Base-by-base conservation (phyloP, 2,888 invertebrate species). In the Orthosia incerta region DNA sequence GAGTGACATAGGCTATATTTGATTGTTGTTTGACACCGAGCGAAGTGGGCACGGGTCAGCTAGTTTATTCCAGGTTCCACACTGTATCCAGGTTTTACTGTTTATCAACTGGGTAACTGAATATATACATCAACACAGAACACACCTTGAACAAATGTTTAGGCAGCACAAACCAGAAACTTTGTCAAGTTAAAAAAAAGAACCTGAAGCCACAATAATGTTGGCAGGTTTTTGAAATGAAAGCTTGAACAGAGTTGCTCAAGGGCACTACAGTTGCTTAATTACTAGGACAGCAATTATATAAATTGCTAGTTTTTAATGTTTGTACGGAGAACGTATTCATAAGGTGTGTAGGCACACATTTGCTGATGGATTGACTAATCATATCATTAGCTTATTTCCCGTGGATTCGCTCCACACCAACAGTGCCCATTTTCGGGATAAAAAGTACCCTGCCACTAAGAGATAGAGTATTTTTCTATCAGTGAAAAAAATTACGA, bases 221-320 rank as follows among this genome's bases (percentile, higher is more conserved):
- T n/a, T 23, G 18, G 39, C 16, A 16, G 7, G 16, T n/a, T 50
- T 57, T 57, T 45, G 16, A 45, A 57, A 50, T 71, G 16, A 39
- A 39, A 56, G 20, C 53, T 53, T 18, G 12, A 16, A n/a, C 39
- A 31, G 39, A 46, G 26, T 46, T 46, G 16, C 15, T 26, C 20
- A 20, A 46, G 46, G 71, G 11, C 20, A 15, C 18, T 15, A 31
- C 46, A 18, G 46, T 12, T 48, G 12, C 5, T 60, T 72, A 39
- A 61, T 61, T 74, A 31, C 31, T 55, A 46, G n/a, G 11, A 16
- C 16, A 11, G n/a, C 26, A 62, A 45, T 74, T 48, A 62, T 55
- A 60, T 48, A 20, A 39, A 48, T 56, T 62, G n/a, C 39, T 39
- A n/a, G 9, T 16, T 26, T 71, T 56, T 57, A 46, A 55, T 55